phyloP scores from a whole-genome alignment of 1,140 invertebrate species.

The Drosophila saltans region DNA sequence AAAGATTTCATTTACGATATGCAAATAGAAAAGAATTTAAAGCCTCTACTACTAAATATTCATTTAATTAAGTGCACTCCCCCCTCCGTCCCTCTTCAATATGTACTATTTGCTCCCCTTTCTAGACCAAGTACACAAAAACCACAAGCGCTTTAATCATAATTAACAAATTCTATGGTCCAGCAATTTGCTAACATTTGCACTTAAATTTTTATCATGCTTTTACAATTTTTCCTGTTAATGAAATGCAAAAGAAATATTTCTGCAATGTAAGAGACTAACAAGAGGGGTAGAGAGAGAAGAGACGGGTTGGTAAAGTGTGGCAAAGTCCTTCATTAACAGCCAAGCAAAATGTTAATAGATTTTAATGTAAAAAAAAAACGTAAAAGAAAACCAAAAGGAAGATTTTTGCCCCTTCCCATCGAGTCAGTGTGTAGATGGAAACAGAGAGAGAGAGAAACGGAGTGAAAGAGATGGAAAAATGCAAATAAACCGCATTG shows the following conservation, averaged over 20 bases:
- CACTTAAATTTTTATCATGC: slow-evolving; percentile 42
- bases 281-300: neutral
- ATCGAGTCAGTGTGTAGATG: too few relatives aligned
- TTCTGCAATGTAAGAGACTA: slow-evolving; percentile 20
- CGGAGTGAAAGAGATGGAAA: neutral
- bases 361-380: slow-evolving; percentile 50
- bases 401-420: neutral
- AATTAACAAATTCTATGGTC: slow-evolving; percentile 64
- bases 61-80: neutral
- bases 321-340: slow-evolving; percentile 53
- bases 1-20: neutral
- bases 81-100: neutral
- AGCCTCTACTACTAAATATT: slow-evolving; percentile 4
- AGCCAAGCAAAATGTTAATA: slow-evolving; percentile 67
- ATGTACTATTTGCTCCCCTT: too few relatives aligned
- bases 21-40: neutral
- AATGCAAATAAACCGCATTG: slow-evolving; percentile 36
- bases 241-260: slow-evolving; percentile 64
- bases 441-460: too few relatives aligned
- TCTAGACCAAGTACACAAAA: neutral
- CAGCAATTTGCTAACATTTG: slow-evolving; percentile 69
- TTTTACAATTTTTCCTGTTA: slow-evolving; percentile 28
- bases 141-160: slow-evolving; percentile 44
- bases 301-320: neutral
- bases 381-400: slow-evolving; percentile 9